Base-by-base conservation (phyloP, 2,797 vertebrate species). In the Anguilla anguilla region DNA sequence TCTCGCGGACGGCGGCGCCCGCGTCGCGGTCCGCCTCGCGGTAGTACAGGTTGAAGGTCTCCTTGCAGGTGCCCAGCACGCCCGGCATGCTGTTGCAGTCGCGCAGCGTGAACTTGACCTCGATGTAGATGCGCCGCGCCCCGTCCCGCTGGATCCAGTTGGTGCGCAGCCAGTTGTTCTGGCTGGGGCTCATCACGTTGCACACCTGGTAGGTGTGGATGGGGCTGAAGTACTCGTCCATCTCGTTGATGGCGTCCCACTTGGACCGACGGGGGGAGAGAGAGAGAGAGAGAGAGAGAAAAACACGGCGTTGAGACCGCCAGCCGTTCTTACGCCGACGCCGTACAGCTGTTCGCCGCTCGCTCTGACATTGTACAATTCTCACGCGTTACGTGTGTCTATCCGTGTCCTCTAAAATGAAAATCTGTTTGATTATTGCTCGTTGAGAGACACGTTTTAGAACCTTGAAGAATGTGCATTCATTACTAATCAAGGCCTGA, bases 161-260 rank as follows among this genome's bases (percentile, higher is more conserved):
- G 0, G 98, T 99, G 57, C 98, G 95, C 7, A 99, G 95, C 98
- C 98, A 99, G 94, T 99, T 99, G 96, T 99, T 99, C 95, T 99
- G 98, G 92, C 97, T 99, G 87, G 98, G 97, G 86, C 96, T 97
- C 98, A 99, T 99, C 93, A 99, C 98, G 0, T 99, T 99, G 91
- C 98, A 99, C 17, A 99, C 98, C 94, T 99, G 98, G 93, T 99
- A 99, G 0, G 98, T 99, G 95, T 99, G 98, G 92, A 99, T 99
- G 39, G 98, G 98, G 88, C 89, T 97, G 95, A 98, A 99, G 90
- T 97, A 98, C 90, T 99, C 98, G 0, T 99, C 98, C 97, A 99
- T 98, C 93, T 99, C 98, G n/a, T 97, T 99, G 95, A 99, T 98
- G 0, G 98, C 97, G 86, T 99, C 98, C 98, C 98, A 99, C 98